Evolutionary conservation across 1,140 invertebrate species (phyloP).

Genomic region (Drosophila trapezifrons): DNA sequence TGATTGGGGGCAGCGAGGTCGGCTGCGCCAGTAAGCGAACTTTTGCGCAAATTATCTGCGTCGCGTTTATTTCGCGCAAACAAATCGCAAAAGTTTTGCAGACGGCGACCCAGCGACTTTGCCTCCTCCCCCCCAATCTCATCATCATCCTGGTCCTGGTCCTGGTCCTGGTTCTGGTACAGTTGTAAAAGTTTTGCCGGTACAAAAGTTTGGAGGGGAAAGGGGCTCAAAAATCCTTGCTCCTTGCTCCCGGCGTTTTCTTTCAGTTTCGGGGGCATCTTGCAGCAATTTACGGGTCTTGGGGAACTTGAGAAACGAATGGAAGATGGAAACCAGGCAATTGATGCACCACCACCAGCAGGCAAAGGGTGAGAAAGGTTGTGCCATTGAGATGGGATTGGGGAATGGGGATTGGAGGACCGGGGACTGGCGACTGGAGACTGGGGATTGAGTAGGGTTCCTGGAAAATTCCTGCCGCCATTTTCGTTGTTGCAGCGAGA

Average conservation of each 20-base stretch:
- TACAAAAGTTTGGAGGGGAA: constrained; percentile 42
- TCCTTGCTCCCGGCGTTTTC: constrained; percentile 6
- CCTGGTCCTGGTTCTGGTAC: constrained; percentile 26
- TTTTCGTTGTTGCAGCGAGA: constrained; percentile 51
- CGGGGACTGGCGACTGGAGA: background rate
- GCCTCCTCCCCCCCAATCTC: constrained; percentile 23
- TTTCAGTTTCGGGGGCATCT: constrained; percentile 62
- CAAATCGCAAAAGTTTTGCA: constrained; percentile 78
- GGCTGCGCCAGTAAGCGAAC: constrained; percentile 31
- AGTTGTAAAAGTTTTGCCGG: constrained; percentile 67
- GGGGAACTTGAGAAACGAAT: constrained; percentile 61
- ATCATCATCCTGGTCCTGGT: constrained; percentile 15
- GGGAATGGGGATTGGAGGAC: constrained; percentile 14
- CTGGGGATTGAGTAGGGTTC: constrained; percentile 6
- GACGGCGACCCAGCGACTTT: constrained; percentile 57
- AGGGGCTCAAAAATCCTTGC: constrained; percentile 30
- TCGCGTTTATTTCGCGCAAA: constrained; percentile 81
- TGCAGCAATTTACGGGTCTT: constrained; percentile 78
- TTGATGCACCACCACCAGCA: constrained; percentile 41
- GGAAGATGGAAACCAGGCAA: constrained; percentile 54
- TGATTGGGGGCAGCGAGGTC: constrained; percentile 10
- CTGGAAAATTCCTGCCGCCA: constrained; percentile 25
- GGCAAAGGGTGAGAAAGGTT: constrained; percentile 15
- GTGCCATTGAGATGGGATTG: background rate
- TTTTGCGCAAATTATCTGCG: constrained; percentile 82